Evolutionary conservation across 1,140 invertebrate species (phyloP).

Genomic region (Sitophilus oryzae): DNA sequence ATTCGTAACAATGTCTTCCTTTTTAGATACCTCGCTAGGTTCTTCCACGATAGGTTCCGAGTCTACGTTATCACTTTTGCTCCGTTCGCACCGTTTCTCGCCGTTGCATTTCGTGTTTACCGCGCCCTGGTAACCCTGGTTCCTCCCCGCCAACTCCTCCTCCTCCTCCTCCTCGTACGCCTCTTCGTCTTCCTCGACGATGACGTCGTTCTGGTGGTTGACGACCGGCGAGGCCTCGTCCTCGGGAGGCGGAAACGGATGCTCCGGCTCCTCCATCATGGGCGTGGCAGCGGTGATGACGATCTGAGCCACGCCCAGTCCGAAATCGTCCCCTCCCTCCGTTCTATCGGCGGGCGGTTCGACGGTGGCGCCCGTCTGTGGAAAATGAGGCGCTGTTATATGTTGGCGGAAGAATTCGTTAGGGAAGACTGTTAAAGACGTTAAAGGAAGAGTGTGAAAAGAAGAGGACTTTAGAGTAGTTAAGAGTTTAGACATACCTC

Average conservation of each 20-base stretch:
- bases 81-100: background rate
- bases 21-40: slow-evolving; percentile 4
- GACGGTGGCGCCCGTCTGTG: slow-evolving; percentile 21
- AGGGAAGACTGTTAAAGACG: too few species aligned
- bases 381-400: background rate
- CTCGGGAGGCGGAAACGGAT: slow-evolving; percentile 55
- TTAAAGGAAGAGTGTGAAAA: background rate
- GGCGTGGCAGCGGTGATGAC: slow-evolving; percentile 85
- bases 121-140: background rate
- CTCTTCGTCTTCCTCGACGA: slow-evolving; percentile 31
- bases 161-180: slow-evolving; percentile 35
- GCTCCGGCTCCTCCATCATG: slow-evolving; percentile 72
- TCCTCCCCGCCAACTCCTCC: slow-evolving; percentile 12
- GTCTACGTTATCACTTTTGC: slow-evolving; percentile 2
- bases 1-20: slow-evolving; percentile 2
- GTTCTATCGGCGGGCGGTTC: slow-evolving; percentile 5
- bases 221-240: slow-evolving; percentile 42
- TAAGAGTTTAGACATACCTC: slow-evolving; percentile 38
- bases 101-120: background rate
- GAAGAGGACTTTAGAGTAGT: background rate
- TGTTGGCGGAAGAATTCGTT: too few species aligned
- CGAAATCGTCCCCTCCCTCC: slow-evolving; percentile 39
- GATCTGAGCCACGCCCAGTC: slow-evolving; percentile 74
- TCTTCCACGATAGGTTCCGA: slow-evolving; percentile 20
- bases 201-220: slow-evolving; percentile 28